Base-by-base conservation (phyloP, 2,888 invertebrate species). In the Ennomos quercinarius region DNA sequence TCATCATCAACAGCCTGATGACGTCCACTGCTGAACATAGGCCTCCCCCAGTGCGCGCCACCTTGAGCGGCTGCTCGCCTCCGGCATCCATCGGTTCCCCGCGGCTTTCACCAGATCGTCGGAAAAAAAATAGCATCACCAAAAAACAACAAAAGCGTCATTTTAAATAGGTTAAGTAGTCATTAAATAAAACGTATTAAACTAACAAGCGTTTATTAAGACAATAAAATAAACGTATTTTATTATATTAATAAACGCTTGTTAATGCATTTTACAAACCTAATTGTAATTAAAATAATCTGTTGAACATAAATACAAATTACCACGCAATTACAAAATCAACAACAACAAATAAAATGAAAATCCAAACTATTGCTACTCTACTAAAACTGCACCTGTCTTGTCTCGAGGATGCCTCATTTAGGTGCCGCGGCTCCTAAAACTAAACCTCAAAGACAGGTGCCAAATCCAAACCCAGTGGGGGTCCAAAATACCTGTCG, bases 391-490 rank as follows among this genome's bases (percentile, higher is more conserved):
- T 86, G 86, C 90, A 90, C 90, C 89, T 90, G 89, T 86, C 85
- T n/a, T n/a, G n/a, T n/a, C 78, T 77, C 77, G 70, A 12, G 11
- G 37, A 40, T 34, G 11, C 54, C 45, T 51, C 43, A 48, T 80
- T 80, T 83, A 76, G 83, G 79, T 81, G 81, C 83, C 80, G 84
- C 80, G 80, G 79, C 75, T 74, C 80, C 83, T 84, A 89, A 88
- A 88, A 87, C 86, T 77, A 79, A 82, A 78, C 83, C 80, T 81
- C 77, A 80, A 76, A 79, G 87, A 85, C 87, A 87, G 87, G 87
- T 87, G 87, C 86, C 86, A 92, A 89, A 91, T 91, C 89, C 82
- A 84, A 70, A 66, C 87, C 63, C 90, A 76, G 84, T 79, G 89
- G 92, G 91, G 89, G 89, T 86, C 84, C 81, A 71, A 67, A 71